Evolutionary conservation across 2,888 invertebrate species (phyloP).

Genomic region (Cenopis cana): DNA sequence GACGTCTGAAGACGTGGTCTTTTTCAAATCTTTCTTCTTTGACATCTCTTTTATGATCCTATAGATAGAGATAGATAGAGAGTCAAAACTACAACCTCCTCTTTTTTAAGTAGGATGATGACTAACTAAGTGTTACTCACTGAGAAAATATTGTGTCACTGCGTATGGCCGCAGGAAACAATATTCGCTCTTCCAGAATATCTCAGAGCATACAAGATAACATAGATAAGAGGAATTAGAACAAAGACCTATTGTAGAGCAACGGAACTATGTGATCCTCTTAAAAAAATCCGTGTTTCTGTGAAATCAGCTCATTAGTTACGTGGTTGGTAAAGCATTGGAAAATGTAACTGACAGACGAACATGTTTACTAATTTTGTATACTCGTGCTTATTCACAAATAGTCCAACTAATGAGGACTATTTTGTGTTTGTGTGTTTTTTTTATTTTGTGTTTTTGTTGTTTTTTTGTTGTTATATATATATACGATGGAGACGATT

Average conservation of each 20-base stretch:
- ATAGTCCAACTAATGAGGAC: constrained; percentile 41
- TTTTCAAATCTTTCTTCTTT: too few relatives aligned
- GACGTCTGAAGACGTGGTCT: too few relatives aligned
- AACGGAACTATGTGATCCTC: not conserved
- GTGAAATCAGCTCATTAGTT: not conserved
- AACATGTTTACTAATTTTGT: constrained; percentile 70
- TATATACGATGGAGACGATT: too few relatives aligned
- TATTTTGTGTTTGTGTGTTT: not conserved
- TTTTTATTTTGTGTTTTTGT: too few relatives aligned
- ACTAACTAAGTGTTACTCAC: constrained; percentile 8
- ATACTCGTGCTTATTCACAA: constrained; percentile 75
- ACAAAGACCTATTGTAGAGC: constrained; percentile 22
- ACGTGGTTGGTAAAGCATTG: not conserved
- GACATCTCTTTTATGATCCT: too few relatives aligned
- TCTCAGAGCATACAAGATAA: constrained; percentile 34
- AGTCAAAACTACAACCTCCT: not conserved
- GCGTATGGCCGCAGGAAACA: not conserved
- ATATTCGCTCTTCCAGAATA: constrained; percentile 20
- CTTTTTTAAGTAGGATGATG: not conserved
- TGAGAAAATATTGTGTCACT: constrained; percentile 25
- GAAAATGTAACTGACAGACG: constrained; percentile 56
- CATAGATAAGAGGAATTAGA: constrained; percentile 40
- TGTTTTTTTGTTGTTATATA: too few relatives aligned
- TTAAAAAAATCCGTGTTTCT: not conserved
- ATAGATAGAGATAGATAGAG: not conserved